Base-by-base conservation (phyloP, 2,888 invertebrate species). In the Catocala nupta region DNA sequence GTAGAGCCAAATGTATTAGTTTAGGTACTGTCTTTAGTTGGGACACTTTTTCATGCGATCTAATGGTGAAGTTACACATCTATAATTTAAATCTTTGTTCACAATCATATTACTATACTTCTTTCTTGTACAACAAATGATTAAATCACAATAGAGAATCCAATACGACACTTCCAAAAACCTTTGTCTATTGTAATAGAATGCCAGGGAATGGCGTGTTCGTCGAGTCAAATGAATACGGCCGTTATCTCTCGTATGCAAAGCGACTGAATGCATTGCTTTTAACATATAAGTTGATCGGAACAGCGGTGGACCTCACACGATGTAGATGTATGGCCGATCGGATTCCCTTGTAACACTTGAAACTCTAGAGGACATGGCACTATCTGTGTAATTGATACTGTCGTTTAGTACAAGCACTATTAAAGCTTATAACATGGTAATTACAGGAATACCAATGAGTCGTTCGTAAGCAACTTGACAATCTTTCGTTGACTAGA, bases 231-330 rank as follows among this genome's bases (percentile, higher is more conserved):
- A 48, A 13, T 44, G 48, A 36, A 16, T 16, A 56, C 11, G 51
- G 52, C 49, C 50, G 59, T 67, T 76, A 74, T 74, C 76, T 60
- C 56, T 66, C 62, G 56, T 76, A 74, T 76, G 76, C 66, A 73
- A 76, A 76, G 69, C 51, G 45, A 52, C 60, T 66, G 70, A 70
- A 73, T 66, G 66, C 66, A 76, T 73, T 67, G 70, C 63, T 70
- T 64, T 65, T 54, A 77, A 74, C 66, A 53, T 67, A 76, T 70
- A 58, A 76, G 48, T 52, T n/a, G 51, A 59, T 63, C 51, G 52
- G 61, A 47, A 62, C 55, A 39, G 48, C 47, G 25, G 48, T 59
- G 61, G 77, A 74, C 74, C 77, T 25, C 77, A 74, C 74, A 74
- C 77, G 77, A 64, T 25, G 69, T 9, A 62, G 42, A 57, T 36